phyloP scores from a whole-genome alignment of 2,113 vertebrate genomes.

The Actenoides lindsayi region DNA sequence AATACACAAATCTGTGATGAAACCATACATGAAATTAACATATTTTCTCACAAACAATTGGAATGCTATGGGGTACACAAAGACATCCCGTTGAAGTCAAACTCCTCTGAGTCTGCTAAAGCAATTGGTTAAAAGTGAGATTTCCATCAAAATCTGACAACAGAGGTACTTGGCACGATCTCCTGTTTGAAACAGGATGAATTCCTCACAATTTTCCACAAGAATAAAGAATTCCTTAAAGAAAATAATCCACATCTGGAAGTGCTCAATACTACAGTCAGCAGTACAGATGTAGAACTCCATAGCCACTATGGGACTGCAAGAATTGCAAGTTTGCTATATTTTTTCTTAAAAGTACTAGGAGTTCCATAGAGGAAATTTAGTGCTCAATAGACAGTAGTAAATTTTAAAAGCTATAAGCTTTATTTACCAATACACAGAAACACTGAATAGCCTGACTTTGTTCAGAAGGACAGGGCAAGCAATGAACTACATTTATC shows the following conservation, averaged over 20 bases:
- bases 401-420: neutral
- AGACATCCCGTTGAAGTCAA: neutral
- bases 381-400: neutral
- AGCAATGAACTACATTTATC: conserved; percentile 30
- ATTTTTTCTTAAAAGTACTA: conserved; percentile 1
- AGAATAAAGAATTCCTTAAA: conserved; percentile 37
- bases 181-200: neutral
- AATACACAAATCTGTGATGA: neutral
- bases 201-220: neutral
- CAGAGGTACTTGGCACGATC: neutral
- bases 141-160: conserved; percentile 10
- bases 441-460: neutral
- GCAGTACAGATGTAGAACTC: neutral
- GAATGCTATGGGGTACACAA: neutral
- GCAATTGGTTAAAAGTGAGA: neutral
- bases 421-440: neutral
- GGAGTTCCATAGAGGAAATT: neutral
- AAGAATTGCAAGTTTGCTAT: neutral
- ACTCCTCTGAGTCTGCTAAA: neutral
- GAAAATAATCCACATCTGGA: conserved; percentile 47
- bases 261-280: neutral
- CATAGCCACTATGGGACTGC: conserved; percentile 5
- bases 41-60: neutral
- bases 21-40: neutral
- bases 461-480: neutral